Evolutionary conservation across 2,797 vertebrate genomes (phyloP), one percentile per base, ranked within the genome.

Genomic region (Pangasius mekongensis): DNA sequence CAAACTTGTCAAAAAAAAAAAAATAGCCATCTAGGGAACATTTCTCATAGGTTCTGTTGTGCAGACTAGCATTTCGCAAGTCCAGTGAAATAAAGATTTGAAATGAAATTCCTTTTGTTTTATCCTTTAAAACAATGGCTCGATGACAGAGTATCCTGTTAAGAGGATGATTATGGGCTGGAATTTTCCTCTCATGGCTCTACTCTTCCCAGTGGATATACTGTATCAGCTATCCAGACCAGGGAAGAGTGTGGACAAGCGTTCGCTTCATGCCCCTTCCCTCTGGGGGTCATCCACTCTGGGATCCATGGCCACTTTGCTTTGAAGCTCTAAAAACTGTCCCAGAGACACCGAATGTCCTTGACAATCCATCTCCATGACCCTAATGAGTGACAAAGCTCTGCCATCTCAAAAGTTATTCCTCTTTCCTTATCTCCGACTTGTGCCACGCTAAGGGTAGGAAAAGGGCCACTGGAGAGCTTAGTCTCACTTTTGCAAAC

Each of bases 401-500:
- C 93, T 91, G 92, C 91, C 88, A 93, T 94, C 90, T 89, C 90
- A 90, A 92, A 94, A 95, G 91, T 93, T 92, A 94, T 94, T 89
- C 89, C 83, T 52, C 39, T 86, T 54, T 52, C 78, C 82, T 91
- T 92, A 96, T 96, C 95, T 95, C 91, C 56, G 90, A 93, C 94
- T 94, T 89, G 94, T 93, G 94, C 94, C 94, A 93, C 90, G 92
- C 92, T 90, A 86, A 89, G 92, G 91, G 93, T 92, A 66, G 49
- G 84, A 62, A 54, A 64, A 77, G 24, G 69, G 81, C 64, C 87
- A 85, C 87, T 86, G 80, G 95, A 95, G 93, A 93, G 94, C 94
- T 95, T 95, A 95, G 95, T 95, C 94, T 95, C 93, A 95, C 95
- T 95, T 96, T 95, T 95, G 94, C 94, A 95, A 96, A 95, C 95